These are phyloP conservation scores for Ichneumon xanthorius DNA, from an alignment of 2,888 invertebrate species.

Conservation along the genomic window DNA sequence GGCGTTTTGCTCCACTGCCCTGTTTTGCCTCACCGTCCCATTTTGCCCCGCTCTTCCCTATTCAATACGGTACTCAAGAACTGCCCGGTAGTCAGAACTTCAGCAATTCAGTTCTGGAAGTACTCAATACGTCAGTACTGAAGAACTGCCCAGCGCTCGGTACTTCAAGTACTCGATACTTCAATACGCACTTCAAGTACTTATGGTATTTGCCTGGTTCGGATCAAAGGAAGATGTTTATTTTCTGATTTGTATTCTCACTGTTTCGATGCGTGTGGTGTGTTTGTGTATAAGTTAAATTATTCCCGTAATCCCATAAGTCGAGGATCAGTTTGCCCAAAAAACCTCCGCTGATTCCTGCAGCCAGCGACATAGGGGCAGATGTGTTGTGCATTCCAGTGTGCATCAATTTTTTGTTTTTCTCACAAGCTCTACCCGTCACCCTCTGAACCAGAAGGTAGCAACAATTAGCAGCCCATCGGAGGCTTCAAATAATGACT, in stretches of 20 bases:
- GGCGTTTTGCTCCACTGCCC: too few species aligned
- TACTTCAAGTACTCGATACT: too few species aligned
- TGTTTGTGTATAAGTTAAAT: background rate
- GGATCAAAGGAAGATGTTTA: too few species aligned
- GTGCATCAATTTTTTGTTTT: background rate
- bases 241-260: background rate
- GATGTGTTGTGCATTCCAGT: slow-evolving; percentile 10
- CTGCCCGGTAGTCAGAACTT: too few species aligned
- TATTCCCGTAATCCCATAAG: slow-evolving; percentile 34
- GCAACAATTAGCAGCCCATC: slow-evolving; percentile 53
- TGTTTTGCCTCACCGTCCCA: too few species aligned
- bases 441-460: slow-evolving; percentile 3
- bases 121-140: too few species aligned
- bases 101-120: too few species aligned
- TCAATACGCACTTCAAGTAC: too few species aligned
- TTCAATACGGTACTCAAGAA: too few species aligned
- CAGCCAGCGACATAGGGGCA: background rate
- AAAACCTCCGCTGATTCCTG: slow-evolving; percentile 29
- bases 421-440: background rate
- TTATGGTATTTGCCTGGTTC: too few species aligned
- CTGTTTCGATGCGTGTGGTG: background rate
- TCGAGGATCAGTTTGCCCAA: slow-evolving; percentile 11
- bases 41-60: too few species aligned
- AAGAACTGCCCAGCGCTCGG: too few species aligned
- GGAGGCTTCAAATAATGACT: slow-evolving; percentile 54